These are phyloP conservation scores for Capromys pilorides DNA, from an alignment of 2,797 vertebrate genomes.

Conservation along the genomic window DNA sequence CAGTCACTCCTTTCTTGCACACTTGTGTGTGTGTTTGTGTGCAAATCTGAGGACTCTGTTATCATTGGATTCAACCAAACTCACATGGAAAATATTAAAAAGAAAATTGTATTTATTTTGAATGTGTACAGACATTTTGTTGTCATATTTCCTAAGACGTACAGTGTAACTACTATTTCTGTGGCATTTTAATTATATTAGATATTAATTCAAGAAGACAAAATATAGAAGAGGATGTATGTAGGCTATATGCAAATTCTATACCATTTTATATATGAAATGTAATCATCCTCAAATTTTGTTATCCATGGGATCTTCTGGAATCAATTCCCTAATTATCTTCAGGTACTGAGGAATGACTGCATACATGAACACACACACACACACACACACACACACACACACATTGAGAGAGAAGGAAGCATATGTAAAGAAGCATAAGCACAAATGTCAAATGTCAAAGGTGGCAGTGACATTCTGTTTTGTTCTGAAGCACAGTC, in stretches of 20 bases:
- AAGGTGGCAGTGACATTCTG: background rate
- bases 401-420: background rate
- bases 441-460: background rate
- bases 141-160: background rate
- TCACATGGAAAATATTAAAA: background rate
- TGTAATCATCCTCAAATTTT: background rate
- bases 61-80: background rate
- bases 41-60: background rate
- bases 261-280: background rate
- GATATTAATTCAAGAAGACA: background rate
- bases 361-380: background rate
- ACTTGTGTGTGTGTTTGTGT: background rate
- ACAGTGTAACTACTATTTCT: background rate
- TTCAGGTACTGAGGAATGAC: background rate
- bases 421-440: background rate
- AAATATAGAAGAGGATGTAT: background rate
- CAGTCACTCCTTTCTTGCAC: background rate
- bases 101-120: background rate
- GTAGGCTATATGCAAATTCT: background rate
- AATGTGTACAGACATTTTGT: background rate
- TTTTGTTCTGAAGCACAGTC: slow-evolving; percentile 25
- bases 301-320: background rate
- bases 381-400: background rate
- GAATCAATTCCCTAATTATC: background rate
- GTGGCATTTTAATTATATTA: background rate